Evolutionary conservation across 2,797 vertebrate species (phyloP), one percentile per base, ranked within the genome.

Genomic region (Thripadectes ignobilis): DNA sequence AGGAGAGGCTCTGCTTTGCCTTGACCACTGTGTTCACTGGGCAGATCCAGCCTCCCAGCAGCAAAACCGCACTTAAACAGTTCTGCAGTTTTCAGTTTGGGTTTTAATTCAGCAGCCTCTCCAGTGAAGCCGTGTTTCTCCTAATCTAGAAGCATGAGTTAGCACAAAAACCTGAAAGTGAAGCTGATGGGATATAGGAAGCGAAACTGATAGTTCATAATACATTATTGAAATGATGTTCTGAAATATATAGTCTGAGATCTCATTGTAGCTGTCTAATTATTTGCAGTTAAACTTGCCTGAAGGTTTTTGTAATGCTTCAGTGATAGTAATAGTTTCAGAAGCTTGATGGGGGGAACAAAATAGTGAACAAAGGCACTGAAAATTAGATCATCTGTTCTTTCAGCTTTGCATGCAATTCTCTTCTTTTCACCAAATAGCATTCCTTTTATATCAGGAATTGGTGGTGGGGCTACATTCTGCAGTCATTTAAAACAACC

Each of bases 1-100:
- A 74, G 83, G 51, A 62, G 39, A 14, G 12, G 45, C 51, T 59
- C 51, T 46, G 61, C 45, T 24, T 16, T 13, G 0, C 18, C 5
- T 11, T 14, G 20, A 12, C 32, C 16, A 3, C 3, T 1, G 3
- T 0, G 0, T 21, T 34, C 7, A 0, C 14, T 4, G 14, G 13
- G 18, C 5, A 73, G 2, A 27, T 6, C 23, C 27, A 3, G 26
- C 32, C 23, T 74, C 18, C 58, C 0, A 2, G 22, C 38, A 16
- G 55, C 46, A 41, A 14, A 74, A 4, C 41, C 0, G 0, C 1
- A 21, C 23, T 55, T 12, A 17, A 68, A 61, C 13, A 30, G 1
- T 8, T 43, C 4, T 21, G 48, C n/a, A 3, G 11, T 45, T 76
- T 36, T 20, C 77, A 46, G 14, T 9, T 48, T 11, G 51, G 4